phyloP scores from a whole-genome alignment of 2,888 invertebrate genomes.

The Dryadula phaetusa region DNA sequence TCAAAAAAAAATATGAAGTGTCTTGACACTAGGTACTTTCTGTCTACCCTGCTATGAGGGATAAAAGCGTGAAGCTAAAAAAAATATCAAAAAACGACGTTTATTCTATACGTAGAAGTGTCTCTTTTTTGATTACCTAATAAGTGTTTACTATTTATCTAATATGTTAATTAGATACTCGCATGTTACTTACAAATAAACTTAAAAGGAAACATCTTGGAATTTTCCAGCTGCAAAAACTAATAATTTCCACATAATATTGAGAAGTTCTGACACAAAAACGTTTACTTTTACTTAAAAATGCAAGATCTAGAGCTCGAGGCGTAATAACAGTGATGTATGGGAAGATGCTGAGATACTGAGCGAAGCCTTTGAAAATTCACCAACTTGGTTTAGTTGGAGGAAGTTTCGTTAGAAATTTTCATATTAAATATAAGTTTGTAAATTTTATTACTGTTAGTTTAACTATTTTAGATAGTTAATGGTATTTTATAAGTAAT shows the following conservation, averaged over 20 bases:
- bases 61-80: no score
- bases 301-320: constrained; percentile 21
- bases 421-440: constrained; percentile 1
- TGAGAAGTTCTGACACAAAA: constrained; percentile 20
- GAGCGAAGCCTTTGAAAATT: constrained; percentile 14
- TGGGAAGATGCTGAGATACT: constrained; percentile 21
- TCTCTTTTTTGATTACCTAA: no score
- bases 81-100: no score
- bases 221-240: neutral
- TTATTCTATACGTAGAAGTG: no score
- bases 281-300: constrained; percentile 31
- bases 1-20: no score
- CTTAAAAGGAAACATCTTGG: neutral
- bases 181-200: neutral
- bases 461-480: no score
- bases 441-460: neutral
- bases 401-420: neutral
- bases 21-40: no score
- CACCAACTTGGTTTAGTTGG: neutral
- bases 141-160: no score
- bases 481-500: neutral
- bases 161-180: no score
- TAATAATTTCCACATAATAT: constrained; percentile 15
- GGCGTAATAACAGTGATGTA: constrained; percentile 31
- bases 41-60: no score